Percentiles rank a stretch among this genome's conserved stretches.
Evolutionary conservation across 1,140 invertebrate genomes (phyloP).

Genomic region (Drosophila nasuta): DNA sequence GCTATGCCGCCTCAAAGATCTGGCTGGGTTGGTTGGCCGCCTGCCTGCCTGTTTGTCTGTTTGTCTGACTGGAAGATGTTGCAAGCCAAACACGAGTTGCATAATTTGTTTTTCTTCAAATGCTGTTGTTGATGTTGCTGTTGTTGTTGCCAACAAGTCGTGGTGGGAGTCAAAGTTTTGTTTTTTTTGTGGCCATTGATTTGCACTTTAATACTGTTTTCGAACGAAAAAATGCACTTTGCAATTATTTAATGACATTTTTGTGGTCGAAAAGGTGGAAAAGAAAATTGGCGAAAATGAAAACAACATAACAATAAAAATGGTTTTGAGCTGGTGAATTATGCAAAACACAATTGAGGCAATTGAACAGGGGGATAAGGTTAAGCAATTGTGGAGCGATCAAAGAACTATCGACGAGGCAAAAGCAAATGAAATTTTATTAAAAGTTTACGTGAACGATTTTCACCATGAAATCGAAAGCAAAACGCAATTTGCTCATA

Average conservation of each 20-base stretch:
- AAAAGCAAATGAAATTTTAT: neutral
- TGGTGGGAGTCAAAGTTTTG: constrained; percentile 62
- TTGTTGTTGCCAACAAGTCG: constrained; percentile 21
- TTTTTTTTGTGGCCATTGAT: constrained; percentile 58
- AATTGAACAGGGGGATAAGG: constrained; percentile 36
- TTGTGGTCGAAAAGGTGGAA: constrained; percentile 53
- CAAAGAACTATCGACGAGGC: neutral
- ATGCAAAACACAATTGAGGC: constrained; percentile 24
- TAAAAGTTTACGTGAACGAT: neutral
- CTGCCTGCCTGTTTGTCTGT: constrained; percentile 16
- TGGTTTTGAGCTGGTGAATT: constrained; percentile 8
- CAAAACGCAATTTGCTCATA: constrained; percentile 21
- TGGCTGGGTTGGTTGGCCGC: constrained; percentile 48
- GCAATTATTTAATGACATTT: constrained; percentile 72
- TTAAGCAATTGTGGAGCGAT: neutral
- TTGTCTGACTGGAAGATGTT: constrained; percentile 64
- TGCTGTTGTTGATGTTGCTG: constrained; percentile 30
- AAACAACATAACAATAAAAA: constrained; percentile 8
- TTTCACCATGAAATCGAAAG: constrained; percentile 71
- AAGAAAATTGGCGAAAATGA: constrained; percentile 38
- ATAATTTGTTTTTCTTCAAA: constrained; percentile 75
- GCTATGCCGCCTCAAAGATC: constrained; percentile 46
- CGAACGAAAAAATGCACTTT: constrained; percentile 36
- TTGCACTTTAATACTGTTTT: constrained; percentile 63
- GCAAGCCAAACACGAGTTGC: constrained; percentile 70